Conservation (phyloP, 2,888 invertebrate species). For the Melangyna quadrimaculata region DNA sequence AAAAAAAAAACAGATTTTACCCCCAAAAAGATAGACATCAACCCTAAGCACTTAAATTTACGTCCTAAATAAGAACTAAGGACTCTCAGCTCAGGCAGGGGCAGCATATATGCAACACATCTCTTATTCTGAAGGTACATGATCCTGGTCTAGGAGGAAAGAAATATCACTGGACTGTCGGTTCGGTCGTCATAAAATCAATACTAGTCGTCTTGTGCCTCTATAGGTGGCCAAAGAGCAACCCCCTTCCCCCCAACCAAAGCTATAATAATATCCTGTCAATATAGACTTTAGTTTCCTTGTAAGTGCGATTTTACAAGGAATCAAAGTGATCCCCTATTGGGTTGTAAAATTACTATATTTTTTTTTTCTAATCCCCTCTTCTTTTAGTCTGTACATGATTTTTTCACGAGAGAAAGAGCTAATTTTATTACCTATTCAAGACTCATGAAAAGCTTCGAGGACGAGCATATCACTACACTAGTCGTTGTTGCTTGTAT, state of each 20-base stretch:
- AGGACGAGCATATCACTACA: too few relatives aligned
- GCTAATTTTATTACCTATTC: slow-evolving; percentile 50
- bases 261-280: slow-evolving; percentile 63
- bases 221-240: background rate
- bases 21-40: slow-evolving; percentile 55
- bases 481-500: background rate
- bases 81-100: background rate
- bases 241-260: too few relatives aligned
- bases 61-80: slow-evolving; percentile 22
- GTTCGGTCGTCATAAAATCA: background rate
- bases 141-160: background rate
- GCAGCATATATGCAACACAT: background rate
- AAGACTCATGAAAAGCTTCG: slow-evolving; percentile 22
- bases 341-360: slow-evolving; percentile 65
- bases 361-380: background rate
- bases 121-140: background rate
- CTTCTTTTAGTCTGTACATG: background rate
- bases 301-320: slow-evolving; percentile 70
- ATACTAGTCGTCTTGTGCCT: background rate
- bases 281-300: slow-evolving; percentile 68
- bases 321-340: slow-evolving; percentile 71
- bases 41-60: slow-evolving; percentile 47
- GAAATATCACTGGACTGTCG: background rate
- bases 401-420: background rate
- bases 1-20: slow-evolving; percentile 15